These are phyloP conservation scores for Capreolus pygargus DNA, from an alignment of 2,113 vertebrate species.

Conservation along the genomic window DNA sequence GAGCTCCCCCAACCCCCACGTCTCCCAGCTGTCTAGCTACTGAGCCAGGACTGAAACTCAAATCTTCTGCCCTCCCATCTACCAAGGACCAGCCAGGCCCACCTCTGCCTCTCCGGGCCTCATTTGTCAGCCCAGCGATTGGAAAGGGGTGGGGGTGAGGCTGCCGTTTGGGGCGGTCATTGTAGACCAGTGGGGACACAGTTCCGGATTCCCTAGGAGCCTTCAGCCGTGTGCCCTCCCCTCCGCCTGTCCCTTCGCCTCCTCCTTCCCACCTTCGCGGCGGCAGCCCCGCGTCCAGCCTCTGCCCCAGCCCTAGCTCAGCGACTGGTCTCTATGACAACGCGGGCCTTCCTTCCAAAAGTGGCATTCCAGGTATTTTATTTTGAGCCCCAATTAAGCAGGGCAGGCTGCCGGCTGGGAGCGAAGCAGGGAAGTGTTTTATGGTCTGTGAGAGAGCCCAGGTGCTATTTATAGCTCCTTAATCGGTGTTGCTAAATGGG, in stretches of 20 bases:
- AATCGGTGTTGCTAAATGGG: slow-evolving; percentile 57
- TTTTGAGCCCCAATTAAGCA: slow-evolving; percentile 59
- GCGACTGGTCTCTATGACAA: slow-evolving; percentile 62
- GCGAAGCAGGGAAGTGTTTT: slow-evolving; percentile 29
- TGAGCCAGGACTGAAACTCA: background rate
- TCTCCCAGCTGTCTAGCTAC: background rate
- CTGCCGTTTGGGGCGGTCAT: background rate
- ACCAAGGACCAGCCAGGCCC: background rate
- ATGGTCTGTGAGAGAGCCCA: slow-evolving; percentile 38
- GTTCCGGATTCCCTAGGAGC: background rate
- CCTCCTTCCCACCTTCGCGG: background rate
- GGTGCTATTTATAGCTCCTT: slow-evolving; percentile 55
- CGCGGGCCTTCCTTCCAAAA: slow-evolving; percentile 17
- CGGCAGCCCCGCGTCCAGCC: background rate
- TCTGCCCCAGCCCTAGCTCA: background rate
- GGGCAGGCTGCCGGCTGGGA: slow-evolving; percentile 29
- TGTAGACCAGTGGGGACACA: too few species aligned
- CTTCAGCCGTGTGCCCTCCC: background rate
- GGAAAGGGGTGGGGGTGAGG: background rate
- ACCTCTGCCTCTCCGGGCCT: background rate
- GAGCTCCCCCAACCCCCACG: background rate
- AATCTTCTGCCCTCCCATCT: background rate
- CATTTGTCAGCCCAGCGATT: background rate
- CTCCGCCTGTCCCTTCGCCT: background rate
- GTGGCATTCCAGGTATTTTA: slow-evolving; percentile 59